Conservation (phyloP, 2,797 vertebrate species). For the Parambassis ranga region DNA sequence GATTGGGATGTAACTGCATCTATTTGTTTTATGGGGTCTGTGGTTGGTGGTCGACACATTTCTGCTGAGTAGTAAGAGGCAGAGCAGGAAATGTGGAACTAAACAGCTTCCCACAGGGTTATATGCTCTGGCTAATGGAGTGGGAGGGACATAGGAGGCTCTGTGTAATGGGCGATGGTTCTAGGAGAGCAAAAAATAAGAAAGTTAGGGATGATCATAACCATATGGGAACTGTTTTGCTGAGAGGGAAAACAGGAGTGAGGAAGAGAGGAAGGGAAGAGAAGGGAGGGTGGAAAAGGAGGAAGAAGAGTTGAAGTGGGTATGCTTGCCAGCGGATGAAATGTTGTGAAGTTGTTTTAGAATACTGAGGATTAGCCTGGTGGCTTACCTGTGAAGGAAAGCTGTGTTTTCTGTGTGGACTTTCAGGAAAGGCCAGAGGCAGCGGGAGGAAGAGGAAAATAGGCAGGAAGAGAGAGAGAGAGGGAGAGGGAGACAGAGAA, state of each 20-base stretch:
- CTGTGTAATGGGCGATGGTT: slow-evolving; percentile 55
- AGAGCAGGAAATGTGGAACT: slow-evolving; percentile 66
- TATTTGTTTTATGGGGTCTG: slow-evolving; percentile 67
- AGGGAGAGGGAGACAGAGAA: slow-evolving; percentile 53
- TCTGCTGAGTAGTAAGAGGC: slow-evolving; percentile 72
- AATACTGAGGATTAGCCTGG: slow-evolving; percentile 13
- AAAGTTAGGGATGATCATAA: slow-evolving; percentile 79
- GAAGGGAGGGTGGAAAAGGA: slow-evolving; percentile 21
- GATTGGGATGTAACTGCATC: slow-evolving; percentile 43
- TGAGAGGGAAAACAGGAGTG: slow-evolving; percentile 52
- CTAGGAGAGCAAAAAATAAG: slow-evolving; percentile 71
- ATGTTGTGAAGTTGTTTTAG: slow-evolving; percentile 23
- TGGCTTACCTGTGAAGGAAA: slow-evolving; percentile 26
- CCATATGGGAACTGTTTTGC: slow-evolving; percentile 79
- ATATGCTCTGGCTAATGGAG: slow-evolving; percentile 53
- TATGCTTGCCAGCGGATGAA: slow-evolving; percentile 30
- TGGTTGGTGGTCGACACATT: slow-evolving; percentile 64
- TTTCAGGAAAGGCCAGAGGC: slow-evolving; percentile 54
- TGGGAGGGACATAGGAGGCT: slow-evolving; percentile 61
- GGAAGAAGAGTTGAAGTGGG: neutral
- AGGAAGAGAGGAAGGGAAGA: slow-evolving; percentile 23
- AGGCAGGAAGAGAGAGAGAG: slow-evolving; percentile 17
- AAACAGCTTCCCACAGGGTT: slow-evolving; percentile 66
- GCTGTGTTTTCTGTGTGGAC: slow-evolving; percentile 43
- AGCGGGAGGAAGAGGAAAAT: slow-evolving; percentile 27